Percentiles rank a stretch among this genome's conserved stretches.
phyloP scores from a whole-genome alignment of 2,888 invertebrate genomes.

The Tanaodytes sp. region DNA sequence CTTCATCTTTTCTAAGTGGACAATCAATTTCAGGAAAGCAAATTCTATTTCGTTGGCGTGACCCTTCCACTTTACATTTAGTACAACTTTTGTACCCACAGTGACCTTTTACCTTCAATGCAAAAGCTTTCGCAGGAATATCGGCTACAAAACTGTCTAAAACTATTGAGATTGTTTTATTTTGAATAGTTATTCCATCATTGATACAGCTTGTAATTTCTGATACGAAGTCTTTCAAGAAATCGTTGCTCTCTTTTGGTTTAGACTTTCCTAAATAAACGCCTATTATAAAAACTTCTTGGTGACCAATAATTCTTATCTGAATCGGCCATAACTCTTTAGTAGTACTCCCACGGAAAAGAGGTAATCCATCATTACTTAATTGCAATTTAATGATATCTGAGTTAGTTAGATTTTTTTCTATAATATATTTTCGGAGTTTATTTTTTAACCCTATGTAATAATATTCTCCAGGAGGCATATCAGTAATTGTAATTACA shows the following conservation, averaged over 20 bases:
- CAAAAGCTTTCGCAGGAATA: conserved; percentile 11
- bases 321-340: background rate
- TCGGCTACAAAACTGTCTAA: background rate
- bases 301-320: background rate
- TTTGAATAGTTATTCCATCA: background rate
- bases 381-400: background rate
- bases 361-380: background rate
- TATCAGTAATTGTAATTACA: too few relatives aligned
- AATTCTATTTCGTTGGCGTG: background rate
- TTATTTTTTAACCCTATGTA: background rate
- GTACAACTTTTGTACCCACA: background rate
- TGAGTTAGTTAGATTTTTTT: background rate
- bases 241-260: background rate
- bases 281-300: background rate
- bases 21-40: background rate
- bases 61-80: background rate
- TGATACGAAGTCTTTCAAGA: background rate
- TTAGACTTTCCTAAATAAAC: background rate
- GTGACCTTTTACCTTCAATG: background rate
- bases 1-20: background rate
- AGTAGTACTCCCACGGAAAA: background rate
- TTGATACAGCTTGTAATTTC: background rate
- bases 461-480: too few relatives aligned
- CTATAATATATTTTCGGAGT: background rate
- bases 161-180: background rate